Evolutionary conservation across 1,140 invertebrate genomes (phyloP).

Genomic region (Neodiprion fabricii): DNA sequence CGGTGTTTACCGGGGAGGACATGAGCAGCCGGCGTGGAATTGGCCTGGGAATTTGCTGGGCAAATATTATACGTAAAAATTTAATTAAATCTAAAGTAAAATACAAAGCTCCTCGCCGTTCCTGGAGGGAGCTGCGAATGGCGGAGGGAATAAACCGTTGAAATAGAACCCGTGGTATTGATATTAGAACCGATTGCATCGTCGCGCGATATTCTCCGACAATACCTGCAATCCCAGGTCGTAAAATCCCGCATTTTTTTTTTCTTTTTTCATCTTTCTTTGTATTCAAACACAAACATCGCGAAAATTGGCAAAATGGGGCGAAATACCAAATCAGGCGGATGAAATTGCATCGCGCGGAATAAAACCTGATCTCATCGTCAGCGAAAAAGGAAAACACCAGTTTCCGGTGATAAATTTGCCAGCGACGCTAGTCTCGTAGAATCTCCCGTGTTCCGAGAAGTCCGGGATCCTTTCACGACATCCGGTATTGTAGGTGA

Average conservation of each 20-base stretch:
- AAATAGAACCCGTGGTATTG: too few species aligned
- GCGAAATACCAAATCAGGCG: too few species aligned
- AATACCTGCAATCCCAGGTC: too few species aligned
- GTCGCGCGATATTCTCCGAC: too few species aligned
- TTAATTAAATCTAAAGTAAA: conserved; percentile 39
- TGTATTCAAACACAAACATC: too few species aligned
- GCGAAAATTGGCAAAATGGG: too few species aligned
- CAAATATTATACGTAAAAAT: conserved; percentile 40
- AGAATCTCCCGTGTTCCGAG: too few species aligned
- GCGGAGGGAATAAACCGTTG: too few species aligned
- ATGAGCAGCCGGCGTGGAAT: conserved; percentile 28
- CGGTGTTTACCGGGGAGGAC: conserved; percentile 33
- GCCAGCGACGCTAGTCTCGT: neutral
- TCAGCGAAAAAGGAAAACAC: conserved; percentile 5
- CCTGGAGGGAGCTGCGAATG: neutral
- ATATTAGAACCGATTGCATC: too few species aligned
- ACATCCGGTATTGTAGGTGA: neutral
- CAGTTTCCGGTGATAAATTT: neutral
- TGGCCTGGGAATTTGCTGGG: conserved; percentile 35
- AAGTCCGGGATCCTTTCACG: neutral
- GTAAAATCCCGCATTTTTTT: too few species aligned
- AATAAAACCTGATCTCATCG: neutral
- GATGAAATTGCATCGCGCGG: neutral
- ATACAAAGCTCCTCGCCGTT: neutral
- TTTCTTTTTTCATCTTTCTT: too few species aligned